phyloP scores from a whole-genome alignment of 2,113 vertebrate species.

The Ailurus styani region DNA sequence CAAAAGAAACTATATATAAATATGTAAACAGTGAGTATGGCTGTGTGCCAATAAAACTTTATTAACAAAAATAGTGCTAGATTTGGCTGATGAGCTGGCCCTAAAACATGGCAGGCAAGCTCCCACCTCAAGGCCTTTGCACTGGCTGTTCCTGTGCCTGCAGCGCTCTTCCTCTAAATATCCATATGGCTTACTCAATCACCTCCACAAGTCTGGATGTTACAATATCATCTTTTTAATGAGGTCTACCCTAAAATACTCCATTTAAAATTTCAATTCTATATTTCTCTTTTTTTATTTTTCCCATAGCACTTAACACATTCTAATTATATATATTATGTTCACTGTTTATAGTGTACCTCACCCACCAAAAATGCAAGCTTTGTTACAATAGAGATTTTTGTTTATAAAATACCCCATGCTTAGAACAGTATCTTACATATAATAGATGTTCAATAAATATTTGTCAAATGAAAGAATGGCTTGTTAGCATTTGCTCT shows the following conservation, averaged over 20 bases:
- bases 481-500: neutral
- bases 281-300: neutral
- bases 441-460: neutral
- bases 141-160: neutral
- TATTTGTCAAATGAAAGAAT: neutral
- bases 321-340: neutral
- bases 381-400: neutral
- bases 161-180: neutral
- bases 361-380: neutral
- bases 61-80: neutral
- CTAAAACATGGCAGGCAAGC: neutral
- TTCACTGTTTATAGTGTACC: neutral
- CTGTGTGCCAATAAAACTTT: neutral
- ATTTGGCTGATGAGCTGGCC: neutral
- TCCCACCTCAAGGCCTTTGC: neutral
- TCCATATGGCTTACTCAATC: neutral
- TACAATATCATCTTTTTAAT: neutral
- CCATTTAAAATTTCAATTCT: neutral
- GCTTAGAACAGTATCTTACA: neutral
- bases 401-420: neutral
- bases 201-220: neutral
- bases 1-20: neutral
- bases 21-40: neutral
- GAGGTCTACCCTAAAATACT: neutral
- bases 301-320: neutral